phyloP scores from a whole-genome alignment of 2,888 invertebrate genomes.

The Troilus luridus region DNA sequence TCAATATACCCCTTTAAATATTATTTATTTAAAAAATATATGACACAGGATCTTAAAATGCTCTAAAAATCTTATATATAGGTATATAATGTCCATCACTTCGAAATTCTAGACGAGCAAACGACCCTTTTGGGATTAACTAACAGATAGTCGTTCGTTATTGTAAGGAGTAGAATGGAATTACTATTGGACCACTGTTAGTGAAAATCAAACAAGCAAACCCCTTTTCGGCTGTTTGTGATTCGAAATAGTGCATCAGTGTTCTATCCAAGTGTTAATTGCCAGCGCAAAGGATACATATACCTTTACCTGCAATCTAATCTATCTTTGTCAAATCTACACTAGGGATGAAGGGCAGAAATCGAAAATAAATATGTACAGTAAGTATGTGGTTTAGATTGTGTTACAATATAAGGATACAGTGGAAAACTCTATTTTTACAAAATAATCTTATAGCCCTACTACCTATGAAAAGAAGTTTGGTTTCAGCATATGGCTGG shows the following conservation, averaged over 20 bases:
- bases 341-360: no score
- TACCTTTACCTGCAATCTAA: not conserved
- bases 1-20: no score
- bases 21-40: no score
- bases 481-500: no score
- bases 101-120: not conserved
- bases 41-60: no score
- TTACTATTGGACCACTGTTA: not conserved
- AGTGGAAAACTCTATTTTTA: no score
- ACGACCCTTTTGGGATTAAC: not conserved
- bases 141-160: not conserved
- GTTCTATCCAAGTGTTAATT: slow-evolving; percentile 8
- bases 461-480: no score
- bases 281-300: not conserved
- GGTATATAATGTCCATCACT: not conserved
- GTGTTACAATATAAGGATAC: no score
- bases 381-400: no score
- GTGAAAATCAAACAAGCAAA: slow-evolving; percentile 29
- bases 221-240: slow-evolving; percentile 35
- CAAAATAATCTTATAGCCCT: no score
- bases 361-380: no score
- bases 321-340: not conserved
- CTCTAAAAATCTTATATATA: no score
- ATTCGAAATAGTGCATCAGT: not conserved
- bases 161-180: not conserved